phyloP scores from a whole-genome alignment of 2,113 vertebrate species.

The Murina feae region DNA sequence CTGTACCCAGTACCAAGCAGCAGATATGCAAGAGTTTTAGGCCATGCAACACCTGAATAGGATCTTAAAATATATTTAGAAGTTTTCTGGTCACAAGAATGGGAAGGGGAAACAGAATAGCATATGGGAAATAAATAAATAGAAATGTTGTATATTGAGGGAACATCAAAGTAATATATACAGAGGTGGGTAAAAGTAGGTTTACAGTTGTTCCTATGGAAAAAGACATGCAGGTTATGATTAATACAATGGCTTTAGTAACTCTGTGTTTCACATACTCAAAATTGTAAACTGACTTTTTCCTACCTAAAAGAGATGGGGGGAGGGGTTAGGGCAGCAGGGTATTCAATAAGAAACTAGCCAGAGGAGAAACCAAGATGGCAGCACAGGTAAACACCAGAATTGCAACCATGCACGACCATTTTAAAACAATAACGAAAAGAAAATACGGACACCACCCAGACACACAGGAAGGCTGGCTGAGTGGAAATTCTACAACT shows the following conservation, averaged over 20 bases:
- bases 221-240: neutral
- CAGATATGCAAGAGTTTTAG: neutral
- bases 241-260: neutral
- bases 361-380: too few relatives aligned
- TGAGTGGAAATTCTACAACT: too few relatives aligned
- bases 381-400: too few relatives aligned
- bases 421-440: too few relatives aligned
- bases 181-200: neutral
- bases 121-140: neutral
- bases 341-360: neutral
- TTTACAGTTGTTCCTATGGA: neutral
- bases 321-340: too few relatives aligned
- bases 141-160: neutral
- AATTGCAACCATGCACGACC: too few relatives aligned
- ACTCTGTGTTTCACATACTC: neutral
- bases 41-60: neutral
- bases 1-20: fast-evolving
- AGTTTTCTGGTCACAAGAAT: neutral
- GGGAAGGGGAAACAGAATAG: neutral
- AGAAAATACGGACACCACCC: too few relatives aligned
- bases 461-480: too few relatives aligned
- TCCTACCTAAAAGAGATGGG: too few relatives aligned
- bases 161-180: neutral
- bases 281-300: neutral
- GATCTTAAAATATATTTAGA: neutral